Conservation (phyloP, 2,888 invertebrate species). For the Parasteatoda lunata region DNA sequence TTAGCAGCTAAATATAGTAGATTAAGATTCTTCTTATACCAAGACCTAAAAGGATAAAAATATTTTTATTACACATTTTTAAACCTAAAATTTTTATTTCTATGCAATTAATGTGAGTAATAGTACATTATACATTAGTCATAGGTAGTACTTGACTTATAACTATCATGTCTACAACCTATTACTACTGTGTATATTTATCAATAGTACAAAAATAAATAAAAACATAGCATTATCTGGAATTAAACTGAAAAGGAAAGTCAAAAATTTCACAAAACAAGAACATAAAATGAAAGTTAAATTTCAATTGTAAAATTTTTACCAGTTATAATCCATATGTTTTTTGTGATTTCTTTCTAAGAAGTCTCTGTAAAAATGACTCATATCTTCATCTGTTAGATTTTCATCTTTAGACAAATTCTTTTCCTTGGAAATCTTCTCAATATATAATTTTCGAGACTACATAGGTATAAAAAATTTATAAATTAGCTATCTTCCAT, state of each 20-base stretch:
- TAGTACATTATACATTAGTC: not conserved
- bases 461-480: not conserved
- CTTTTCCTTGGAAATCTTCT: constrained; percentile 31
- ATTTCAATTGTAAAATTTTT: not conserved
- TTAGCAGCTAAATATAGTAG: constrained; percentile 34
- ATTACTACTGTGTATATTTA: no score
- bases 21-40: constrained; percentile 49
- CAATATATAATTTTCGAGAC: constrained; percentile 43
- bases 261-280: no score
- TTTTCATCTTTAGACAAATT: constrained; percentile 12
- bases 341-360: constrained; percentile 49
- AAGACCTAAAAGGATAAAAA: constrained; percentile 31
- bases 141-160: no score
- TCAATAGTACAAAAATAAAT: no score
- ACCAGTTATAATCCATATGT: constrained; percentile 55
- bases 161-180: no score
- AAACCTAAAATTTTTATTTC: not conserved
- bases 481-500: no score
- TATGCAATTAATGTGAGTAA: not conserved
- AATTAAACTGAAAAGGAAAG: no score
- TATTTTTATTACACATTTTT: not conserved
- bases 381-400: constrained; percentile 43
- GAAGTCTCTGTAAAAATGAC: constrained; percentile 48
- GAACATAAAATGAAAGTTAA: no score
- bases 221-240: no score